Percentiles rank a stretch among this genome's conserved stretches.
These are phyloP conservation scores for Pseudomugil tenellus DNA, from an alignment of 2,797 vertebrate genomes.

Conservation along the genomic window DNA sequence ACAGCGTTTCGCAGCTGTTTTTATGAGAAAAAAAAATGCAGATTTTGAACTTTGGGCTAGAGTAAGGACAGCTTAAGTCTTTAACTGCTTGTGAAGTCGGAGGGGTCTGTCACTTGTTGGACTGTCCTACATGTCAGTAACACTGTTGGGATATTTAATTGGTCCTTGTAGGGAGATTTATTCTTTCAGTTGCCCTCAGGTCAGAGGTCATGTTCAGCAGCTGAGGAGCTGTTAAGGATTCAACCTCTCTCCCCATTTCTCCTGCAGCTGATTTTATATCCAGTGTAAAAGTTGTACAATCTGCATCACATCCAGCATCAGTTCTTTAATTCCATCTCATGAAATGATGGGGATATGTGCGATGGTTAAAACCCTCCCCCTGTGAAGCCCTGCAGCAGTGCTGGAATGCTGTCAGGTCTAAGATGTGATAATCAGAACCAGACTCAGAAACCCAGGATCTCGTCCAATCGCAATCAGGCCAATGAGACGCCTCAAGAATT, in stretches of 20 bases:
- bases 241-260: not conserved
- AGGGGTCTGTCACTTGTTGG: conserved; percentile 12
- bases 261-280: conserved; percentile 1
- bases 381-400: conserved; percentile 34
- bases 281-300: conserved; percentile 11
- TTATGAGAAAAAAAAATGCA: not conserved
- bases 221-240: conserved; percentile 3
- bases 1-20: not conserved
- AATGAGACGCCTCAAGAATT: conserved; percentile 54
- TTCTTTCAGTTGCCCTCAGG: conserved; percentile 29
- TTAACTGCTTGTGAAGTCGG: conserved; percentile 28
- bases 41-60: not conserved
- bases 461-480: conserved; percentile 64
- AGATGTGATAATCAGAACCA: conserved; percentile 80
- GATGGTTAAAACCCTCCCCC: conserved; percentile 18
- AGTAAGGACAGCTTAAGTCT: not conserved
- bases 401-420: conserved; percentile 71
- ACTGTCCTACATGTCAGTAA: conserved; percentile 21
- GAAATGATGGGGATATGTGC: conserved; percentile 11
- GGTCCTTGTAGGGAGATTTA: conserved; percentile 34
- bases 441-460: conserved; percentile 58
- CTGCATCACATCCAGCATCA: conserved; percentile 3
- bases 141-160: conserved; percentile 38
- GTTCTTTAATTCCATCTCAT: conserved; percentile 38
- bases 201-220: conserved; percentile 56